Percentiles rank a stretch among this genome's conserved stretches.
phyloP scores from a whole-genome alignment of 2,797 vertebrate genomes.

The Rhincodon typus region DNA sequence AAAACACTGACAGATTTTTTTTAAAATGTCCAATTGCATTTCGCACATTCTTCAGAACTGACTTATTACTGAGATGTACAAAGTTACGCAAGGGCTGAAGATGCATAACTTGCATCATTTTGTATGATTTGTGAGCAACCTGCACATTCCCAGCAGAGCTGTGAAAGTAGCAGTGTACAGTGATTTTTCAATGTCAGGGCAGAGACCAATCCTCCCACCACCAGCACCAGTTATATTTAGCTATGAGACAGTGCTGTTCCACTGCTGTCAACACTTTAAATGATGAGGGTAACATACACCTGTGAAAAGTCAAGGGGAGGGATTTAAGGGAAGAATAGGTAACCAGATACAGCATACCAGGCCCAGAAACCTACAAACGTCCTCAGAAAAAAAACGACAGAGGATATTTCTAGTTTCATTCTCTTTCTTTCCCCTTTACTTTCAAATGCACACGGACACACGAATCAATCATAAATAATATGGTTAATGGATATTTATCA shows the following conservation, averaged over 20 bases:
- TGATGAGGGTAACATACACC: constrained; percentile 30
- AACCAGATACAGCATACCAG: not conserved
- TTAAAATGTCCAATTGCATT: not conserved
- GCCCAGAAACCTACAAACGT: not conserved
- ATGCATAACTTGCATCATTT: not conserved
- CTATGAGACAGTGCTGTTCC: not conserved
- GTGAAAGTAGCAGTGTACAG: not conserved
- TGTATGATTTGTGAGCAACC: not conserved
- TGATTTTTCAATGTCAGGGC: constrained; percentile 26
- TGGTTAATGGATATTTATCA: not conserved
- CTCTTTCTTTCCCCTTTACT: not conserved
- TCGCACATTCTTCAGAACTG: not conserved
- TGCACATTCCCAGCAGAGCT: not conserved
- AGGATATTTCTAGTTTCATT: not conserved
- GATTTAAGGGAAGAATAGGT: not conserved
- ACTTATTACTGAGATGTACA: not conserved
- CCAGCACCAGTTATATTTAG: constrained; percentile 18
- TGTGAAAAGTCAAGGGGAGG: constrained; percentile 17
- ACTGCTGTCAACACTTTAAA: constrained; percentile 15
- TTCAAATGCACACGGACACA: not conserved
- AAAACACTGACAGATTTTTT: not conserved
- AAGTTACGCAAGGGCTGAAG: not conserved
- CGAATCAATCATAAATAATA: not conserved
- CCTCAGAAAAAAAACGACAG: not conserved
- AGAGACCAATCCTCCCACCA: not conserved